phyloP scores from a whole-genome alignment of 2,113 vertebrate species.

The Oncorhynchus masou region DNA sequence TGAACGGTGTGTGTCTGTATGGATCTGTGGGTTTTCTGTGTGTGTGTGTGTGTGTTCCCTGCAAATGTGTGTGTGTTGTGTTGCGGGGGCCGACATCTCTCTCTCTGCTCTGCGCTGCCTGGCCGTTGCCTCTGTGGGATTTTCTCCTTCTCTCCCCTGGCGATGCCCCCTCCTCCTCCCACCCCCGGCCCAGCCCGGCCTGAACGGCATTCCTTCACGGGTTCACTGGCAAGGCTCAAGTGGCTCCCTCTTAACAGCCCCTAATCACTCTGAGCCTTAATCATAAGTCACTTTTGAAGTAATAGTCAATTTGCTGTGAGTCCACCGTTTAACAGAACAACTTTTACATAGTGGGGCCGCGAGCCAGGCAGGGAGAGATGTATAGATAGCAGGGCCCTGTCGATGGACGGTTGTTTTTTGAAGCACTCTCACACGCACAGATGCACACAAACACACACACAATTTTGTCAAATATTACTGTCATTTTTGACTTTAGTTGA shows the following conservation, averaged over 20 bases:
- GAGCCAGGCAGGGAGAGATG: slow-evolving; percentile 20
- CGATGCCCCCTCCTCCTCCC: slow-evolving; percentile 16
- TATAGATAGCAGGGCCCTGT: not conserved
- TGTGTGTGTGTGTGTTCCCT: too few species aligned
- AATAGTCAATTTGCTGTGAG: slow-evolving; percentile 69
- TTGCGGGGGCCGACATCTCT: not conserved
- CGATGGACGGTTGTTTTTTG: not conserved
- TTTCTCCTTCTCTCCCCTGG: slow-evolving; percentile 68
- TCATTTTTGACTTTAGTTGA: not conserved
- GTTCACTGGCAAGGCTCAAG: slow-evolving; percentile 81
- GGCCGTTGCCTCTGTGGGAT: slow-evolving; percentile 75
- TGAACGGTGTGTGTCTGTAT: slow-evolving; percentile 15
- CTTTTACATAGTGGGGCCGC: slow-evolving; percentile 51
- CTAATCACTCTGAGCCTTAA: slow-evolving; percentile 84
- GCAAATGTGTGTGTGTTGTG: not conserved
- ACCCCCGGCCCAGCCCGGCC: slow-evolving; percentile 8
- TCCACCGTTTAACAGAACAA: slow-evolving; percentile 56
- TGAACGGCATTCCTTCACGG: slow-evolving; percentile 71
- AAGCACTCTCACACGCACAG: too few species aligned
- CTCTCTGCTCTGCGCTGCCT: slow-evolving; percentile 37
- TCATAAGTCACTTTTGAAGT: slow-evolving; percentile 81
- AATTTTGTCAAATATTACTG: too few species aligned
- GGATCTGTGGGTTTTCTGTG: not conserved
- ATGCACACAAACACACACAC: too few species aligned
- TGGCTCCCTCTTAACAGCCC: slow-evolving; percentile 79